A percentile compares a stretch with the other conserved stretches of the same genome.
Conservation (phyloP, 37 sponge, comb jelly and placozoan genomes). For the Diacarnus erythraeanus region DNA sequence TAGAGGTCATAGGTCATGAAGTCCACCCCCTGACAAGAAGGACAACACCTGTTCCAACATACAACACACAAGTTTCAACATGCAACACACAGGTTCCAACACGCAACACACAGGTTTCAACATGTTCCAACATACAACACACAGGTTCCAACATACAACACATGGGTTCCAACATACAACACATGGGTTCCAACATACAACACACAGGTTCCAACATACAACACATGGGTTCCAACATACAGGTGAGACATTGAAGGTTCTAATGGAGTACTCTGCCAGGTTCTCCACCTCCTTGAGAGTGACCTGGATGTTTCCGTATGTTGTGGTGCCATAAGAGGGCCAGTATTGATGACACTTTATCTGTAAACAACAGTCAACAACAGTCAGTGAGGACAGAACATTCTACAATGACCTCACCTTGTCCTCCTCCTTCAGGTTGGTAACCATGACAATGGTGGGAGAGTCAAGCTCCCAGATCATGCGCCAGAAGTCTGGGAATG, state of each 20-base stretch:
- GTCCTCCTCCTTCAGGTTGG: conserved; percentile 72
- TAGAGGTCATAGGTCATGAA: too few species aligned
- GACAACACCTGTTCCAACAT: not conserved
- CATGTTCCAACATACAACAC: conserved; percentile 3
- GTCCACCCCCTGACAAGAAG: too few species aligned
- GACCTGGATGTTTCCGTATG: conserved; percentile 79
- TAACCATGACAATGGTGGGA: conserved; percentile 75
- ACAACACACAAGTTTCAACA: not conserved
- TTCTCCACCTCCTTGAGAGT: conserved; percentile 76
- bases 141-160: not conserved
- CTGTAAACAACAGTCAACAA: conserved; percentile 26
- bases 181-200: not conserved
- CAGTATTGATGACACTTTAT: conserved; percentile 92
- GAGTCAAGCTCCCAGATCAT: conserved; percentile 72
- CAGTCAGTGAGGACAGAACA: not conserved
- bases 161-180: not conserved
- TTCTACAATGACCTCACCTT: conserved; percentile 33
- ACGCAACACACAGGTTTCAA: not conserved
- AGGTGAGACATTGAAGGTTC: conserved; percentile 66
- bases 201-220: not conserved
- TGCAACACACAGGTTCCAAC: not conserved
- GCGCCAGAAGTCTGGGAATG: conserved; percentile 70
- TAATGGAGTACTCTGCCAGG: conserved; percentile 83
- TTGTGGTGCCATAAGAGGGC: conserved; percentile 76
- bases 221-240: conserved; percentile 19